phyloP scores from a whole-genome alignment of 2,888 invertebrate species.

The Peribatodes rhomboidaria region DNA sequence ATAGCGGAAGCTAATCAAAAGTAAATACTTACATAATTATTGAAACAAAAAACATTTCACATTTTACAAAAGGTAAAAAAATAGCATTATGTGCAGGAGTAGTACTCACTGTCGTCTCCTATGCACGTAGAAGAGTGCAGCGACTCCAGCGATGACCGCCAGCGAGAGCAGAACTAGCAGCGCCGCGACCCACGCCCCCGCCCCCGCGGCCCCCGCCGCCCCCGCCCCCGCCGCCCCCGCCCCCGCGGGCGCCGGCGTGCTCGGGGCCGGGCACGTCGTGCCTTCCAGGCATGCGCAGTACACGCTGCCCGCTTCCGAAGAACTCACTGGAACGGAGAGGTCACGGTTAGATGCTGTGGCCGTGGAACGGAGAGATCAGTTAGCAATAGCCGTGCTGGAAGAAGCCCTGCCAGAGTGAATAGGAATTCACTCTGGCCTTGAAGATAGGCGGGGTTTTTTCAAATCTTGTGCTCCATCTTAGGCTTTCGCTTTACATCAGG shows the following conservation, averaged over 20 bases:
- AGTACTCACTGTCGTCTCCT: conserved; percentile 72
- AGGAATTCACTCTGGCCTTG: no score
- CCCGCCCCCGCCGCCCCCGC: conserved; percentile 57
- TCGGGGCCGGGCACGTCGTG: conserved; percentile 61
- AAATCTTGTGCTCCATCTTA: no score
- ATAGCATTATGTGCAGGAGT: no score
- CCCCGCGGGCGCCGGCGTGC: conserved; percentile 40
- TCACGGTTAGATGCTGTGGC: no score
- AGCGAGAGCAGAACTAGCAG: conserved; percentile 62
- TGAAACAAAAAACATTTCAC: no score
- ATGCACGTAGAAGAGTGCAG: conserved; percentile 63
- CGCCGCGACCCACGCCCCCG: conserved; percentile 64
- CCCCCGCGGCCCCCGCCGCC: conserved; percentile 59
- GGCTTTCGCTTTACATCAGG: no score
- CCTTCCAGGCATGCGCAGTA: conserved; percentile 73
- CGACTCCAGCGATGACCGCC: conserved; percentile 58
- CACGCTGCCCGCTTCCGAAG: conserved; percentile 64
- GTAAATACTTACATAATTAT: no score
- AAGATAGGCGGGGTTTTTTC: no score
- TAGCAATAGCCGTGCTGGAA: no score
- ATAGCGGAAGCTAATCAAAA: background rate
- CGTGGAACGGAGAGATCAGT: no score
- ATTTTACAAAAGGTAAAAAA: no score
- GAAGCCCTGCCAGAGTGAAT: no score
- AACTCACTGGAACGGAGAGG: conserved; percentile 58